Conservation (phyloP, 2,113 vertebrate genomes). For the Sciurus niger region DNA sequence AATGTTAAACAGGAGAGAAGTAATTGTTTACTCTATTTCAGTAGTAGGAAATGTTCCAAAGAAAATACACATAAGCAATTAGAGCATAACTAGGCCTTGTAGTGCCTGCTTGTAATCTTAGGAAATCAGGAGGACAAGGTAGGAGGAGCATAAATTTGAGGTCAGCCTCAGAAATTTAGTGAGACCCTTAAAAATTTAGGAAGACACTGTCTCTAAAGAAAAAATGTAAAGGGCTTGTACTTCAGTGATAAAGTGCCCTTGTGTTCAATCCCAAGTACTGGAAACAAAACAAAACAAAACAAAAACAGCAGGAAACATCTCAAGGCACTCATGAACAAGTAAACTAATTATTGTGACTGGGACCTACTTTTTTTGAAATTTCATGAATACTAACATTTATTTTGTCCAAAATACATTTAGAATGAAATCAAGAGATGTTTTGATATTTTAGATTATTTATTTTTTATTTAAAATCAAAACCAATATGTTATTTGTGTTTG, state of each 20-base stretch:
- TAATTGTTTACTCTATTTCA: slow-evolving; percentile 76
- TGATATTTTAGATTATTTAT: not conserved
- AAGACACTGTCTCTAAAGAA: too few species aligned
- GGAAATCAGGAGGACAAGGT: too few species aligned
- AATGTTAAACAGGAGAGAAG: slow-evolving; percentile 66
- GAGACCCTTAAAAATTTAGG: too few species aligned
- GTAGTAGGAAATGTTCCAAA: slow-evolving; percentile 59
- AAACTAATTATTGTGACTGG: slow-evolving; percentile 54
- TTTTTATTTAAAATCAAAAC: slow-evolving; percentile 1
- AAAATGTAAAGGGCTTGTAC: too few species aligned
- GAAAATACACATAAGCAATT: slow-evolving; percentile 73
- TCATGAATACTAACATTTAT: slow-evolving; percentile 3
- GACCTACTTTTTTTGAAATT: not conserved
- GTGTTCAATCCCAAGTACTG: too few species aligned
- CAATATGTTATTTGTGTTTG: not conserved
- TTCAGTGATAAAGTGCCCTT: too few species aligned
- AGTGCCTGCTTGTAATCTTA: too few species aligned
- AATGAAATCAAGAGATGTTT: not conserved
- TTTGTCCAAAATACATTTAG: not conserved
- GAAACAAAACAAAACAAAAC: too few species aligned
- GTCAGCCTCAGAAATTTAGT: too few species aligned
- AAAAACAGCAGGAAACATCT: slow-evolving; percentile 28
- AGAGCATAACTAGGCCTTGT: not conserved
- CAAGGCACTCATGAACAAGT: slow-evolving; percentile 63
- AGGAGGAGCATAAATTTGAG: too few species aligned